These are phyloP conservation scores for Andrena minutula DNA, from an alignment of 2,888 invertebrate genomes.

Conservation along the genomic window DNA sequence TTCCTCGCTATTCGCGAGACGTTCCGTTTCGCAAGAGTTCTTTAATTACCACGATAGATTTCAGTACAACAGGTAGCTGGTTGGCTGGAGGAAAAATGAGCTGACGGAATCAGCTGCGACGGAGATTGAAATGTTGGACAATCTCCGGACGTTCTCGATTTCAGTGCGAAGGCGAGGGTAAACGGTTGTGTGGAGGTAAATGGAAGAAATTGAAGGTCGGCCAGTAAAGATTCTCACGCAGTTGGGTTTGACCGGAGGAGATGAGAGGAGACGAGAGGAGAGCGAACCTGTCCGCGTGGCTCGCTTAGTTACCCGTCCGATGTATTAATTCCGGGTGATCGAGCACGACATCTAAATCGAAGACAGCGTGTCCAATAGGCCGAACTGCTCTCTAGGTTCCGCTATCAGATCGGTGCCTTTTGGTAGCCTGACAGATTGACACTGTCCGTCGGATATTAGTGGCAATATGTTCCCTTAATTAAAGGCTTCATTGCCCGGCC, in stretches of 20 bases:
- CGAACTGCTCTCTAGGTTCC: conserved; percentile 66
- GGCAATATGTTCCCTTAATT: conserved; percentile 84
- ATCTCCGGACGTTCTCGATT: background rate
- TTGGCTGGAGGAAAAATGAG: no score
- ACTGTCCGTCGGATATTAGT: conserved; percentile 83
- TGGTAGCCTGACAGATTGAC: conserved; percentile 82
- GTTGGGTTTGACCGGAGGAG: conserved; percentile 38
- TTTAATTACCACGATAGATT: background rate
- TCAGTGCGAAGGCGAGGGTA: conserved; percentile 1
- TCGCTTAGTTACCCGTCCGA: conserved; percentile 66
- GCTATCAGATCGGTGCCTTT: conserved; percentile 79
- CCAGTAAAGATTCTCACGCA: conserved; percentile 53
- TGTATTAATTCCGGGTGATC: conserved; percentile 80
- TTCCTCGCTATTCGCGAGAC: background rate
- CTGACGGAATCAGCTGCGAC: no score
- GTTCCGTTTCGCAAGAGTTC: conserved; percentile 26
- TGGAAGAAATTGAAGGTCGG: conserved; percentile 44
- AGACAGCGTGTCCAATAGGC: conserved; percentile 78
- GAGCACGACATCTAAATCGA: conserved; percentile 81
- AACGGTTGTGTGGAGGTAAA: conserved; percentile 40
- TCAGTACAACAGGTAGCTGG: background rate
- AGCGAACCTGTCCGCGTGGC: conserved; percentile 59
- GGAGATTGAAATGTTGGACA: background rate
- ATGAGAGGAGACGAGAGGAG: conserved; percentile 26
- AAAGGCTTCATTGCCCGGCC: conserved; percentile 71